A percentile compares a stretch with the other conserved stretches of the same genome.
phyloP scores from a whole-genome alignment of 2,797 vertebrate genomes.

The Diplodus puntazzo region DNA sequence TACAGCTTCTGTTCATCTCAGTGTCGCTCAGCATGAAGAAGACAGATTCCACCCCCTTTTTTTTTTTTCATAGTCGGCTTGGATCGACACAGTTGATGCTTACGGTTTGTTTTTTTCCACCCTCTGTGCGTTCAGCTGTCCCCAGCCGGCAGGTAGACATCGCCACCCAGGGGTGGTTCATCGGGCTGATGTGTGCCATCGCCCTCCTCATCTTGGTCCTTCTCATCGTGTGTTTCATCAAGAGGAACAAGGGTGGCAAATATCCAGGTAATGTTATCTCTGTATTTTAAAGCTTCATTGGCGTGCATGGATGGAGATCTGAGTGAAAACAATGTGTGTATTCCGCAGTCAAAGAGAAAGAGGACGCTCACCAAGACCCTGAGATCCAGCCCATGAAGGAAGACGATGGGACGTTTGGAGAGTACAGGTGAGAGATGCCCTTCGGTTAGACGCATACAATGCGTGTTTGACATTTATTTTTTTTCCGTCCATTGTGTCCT shows the following conservation, averaged over 20 bases:
- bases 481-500: slow-evolving; percentile 50
- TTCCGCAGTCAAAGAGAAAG: slow-evolving; percentile 96
- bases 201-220: slow-evolving; percentile 97
- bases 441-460: background rate
- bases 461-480: background rate
- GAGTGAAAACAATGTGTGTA: background rate
- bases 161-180: slow-evolving; percentile 99
- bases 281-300: background rate
- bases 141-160: slow-evolving; percentile 96
- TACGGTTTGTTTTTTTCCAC: background rate
- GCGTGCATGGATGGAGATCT: background rate
- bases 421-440: slow-evolving; percentile 92
- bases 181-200: slow-evolving; percentile 98
- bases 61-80: background rate
- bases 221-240: slow-evolving; percentile 97
- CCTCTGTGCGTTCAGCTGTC: slow-evolving; percentile 83
- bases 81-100: background rate
- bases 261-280: slow-evolving; percentile 89
- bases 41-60: slow-evolving; percentile 22
- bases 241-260: slow-evolving; percentile 98
- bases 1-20: slow-evolving; percentile 35
- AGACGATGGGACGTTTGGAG: slow-evolving; percentile 98
- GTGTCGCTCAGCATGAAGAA: slow-evolving; percentile 42
- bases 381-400: slow-evolving; percentile 99
- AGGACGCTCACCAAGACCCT: slow-evolving; percentile 97